Conservation (phyloP, 2,113 vertebrate species). For the Synodontis membranacea region DNA sequence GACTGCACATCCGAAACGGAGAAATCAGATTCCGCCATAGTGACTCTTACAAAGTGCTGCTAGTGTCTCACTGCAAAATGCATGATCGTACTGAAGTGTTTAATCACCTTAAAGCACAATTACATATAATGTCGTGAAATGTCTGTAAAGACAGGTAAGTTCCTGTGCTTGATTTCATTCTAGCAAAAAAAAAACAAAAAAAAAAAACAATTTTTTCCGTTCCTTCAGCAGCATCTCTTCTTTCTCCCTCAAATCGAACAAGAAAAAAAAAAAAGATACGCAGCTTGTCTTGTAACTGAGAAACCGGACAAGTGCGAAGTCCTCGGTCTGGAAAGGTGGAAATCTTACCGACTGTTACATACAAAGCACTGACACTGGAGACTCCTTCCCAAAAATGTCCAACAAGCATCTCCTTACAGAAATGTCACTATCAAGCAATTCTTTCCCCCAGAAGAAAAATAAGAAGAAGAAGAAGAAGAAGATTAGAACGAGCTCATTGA, state of each 20-base stretch:
- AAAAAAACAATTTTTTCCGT: too few species aligned
- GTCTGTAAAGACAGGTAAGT: neutral
- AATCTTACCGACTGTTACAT: neutral
- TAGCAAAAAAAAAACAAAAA: too few species aligned
- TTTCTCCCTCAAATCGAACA: neutral
- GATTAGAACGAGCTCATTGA: neutral
- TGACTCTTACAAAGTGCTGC: neutral
- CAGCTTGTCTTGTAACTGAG: neutral
- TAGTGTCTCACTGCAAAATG: neutral
- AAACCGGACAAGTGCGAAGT: neutral
- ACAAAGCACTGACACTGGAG: neutral
- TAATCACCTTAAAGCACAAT: neutral
- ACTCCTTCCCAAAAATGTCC: neutral
- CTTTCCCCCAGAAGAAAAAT: too few species aligned
- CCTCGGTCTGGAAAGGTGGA: neutral
- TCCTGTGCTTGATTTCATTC: too few species aligned
- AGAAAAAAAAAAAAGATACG: neutral
- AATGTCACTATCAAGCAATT: too few species aligned
- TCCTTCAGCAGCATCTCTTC: neutral
- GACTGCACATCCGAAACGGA: constrained; percentile 39
- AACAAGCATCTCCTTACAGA: neutral
- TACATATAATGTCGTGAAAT: neutral
- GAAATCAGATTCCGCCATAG: neutral
- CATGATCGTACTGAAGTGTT: too few species aligned
- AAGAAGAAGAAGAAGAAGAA: too few species aligned